Evolutionary conservation across 2,113 vertebrate species (phyloP), one percentile per base, ranked within the genome.

Genomic region (Hippocampus zosterae): DNA sequence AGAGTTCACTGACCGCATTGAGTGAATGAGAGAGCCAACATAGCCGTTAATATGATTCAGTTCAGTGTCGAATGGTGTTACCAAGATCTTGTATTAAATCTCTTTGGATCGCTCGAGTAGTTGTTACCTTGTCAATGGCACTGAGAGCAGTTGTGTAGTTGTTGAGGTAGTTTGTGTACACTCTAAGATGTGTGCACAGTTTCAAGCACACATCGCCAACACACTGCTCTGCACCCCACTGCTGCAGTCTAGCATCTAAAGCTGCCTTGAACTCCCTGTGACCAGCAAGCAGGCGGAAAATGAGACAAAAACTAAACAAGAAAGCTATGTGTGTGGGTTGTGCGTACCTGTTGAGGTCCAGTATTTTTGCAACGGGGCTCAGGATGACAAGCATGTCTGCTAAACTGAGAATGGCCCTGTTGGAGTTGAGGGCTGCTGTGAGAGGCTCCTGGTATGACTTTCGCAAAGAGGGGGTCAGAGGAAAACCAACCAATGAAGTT

Each of bases 81-180:
- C n/a, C 21, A 2, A n/a, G 16, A 8, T 53, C 19, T 53, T 53
- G 52, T n/a, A 10, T 8, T 9, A 3, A 8, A 21, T 53, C n/a
- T 10, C 10, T 56, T 56, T 11, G 25, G 13, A 7, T 59, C 15
- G 23, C 23, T 12, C 55, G 29, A 27, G 55, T 23, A 1, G 12
- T 27, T 12, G 27, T 53, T 77, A 95, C 95, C 94, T 93, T 94
- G 80, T 95, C 93, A 1, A 94, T 88, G 25, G 91, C 91, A 81
- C 83, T 77, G 66, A 96, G 85, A 68, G 92, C 88, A 8, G 91
- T 90, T 12, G 88, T 69, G 68, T 95, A 93, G 80, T 93, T 94
- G 84, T 95, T 94, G 72, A 94, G 91, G 81, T 94, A 94, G 86
- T 92, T 94, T 71, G 88, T 92, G 42, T 91, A 91, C 12, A 77